These are phyloP conservation scores for Oenanthe oenanthe DNA, from an alignment of 2,113 vertebrate species.

Conservation along the genomic window DNA sequence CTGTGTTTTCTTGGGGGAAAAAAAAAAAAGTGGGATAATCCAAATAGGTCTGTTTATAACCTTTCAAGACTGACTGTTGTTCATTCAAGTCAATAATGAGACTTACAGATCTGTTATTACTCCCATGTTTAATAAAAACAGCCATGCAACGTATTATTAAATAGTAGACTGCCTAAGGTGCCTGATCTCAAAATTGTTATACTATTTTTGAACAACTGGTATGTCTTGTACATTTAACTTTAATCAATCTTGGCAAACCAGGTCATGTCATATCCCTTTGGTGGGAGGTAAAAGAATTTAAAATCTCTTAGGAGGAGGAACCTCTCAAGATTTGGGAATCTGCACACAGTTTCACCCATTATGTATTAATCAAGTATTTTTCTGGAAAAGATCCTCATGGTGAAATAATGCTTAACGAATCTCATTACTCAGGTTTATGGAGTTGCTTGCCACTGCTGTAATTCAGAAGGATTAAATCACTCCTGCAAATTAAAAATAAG, in stretches of 20 bases:
- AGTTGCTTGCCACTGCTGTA: not conserved
- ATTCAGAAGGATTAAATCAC: conserved; percentile 26
- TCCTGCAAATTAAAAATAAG: conserved; percentile 36
- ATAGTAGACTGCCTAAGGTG: not conserved
- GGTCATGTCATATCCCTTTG: not conserved
- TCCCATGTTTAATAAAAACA: not conserved
- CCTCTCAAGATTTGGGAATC: not conserved
- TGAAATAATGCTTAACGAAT: conserved; percentile 19
- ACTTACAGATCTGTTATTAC: not conserved
- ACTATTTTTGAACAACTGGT: not conserved
- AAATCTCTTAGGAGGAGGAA: not conserved
- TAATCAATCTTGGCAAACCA: not conserved
- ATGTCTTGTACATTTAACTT: not conserved
- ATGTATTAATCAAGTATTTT: not conserved
- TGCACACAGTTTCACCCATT: not conserved
- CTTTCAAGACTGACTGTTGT: not conserved
- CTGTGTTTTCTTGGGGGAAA: not conserved
- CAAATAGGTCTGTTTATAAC: not conserved
- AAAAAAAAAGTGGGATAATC: not conserved
- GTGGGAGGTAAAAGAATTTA: not conserved
- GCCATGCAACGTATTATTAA: not conserved
- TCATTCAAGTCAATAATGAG: not conserved
- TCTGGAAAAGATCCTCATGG: not conserved
- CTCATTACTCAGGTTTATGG: conserved; percentile 21
- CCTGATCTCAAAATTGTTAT: not conserved